Percentiles rank a stretch among this genome's conserved stretches.
These are phyloP conservation scores for Gymnoscopelus microlampas DNA, from an alignment of 2,797 vertebrate species.

Conservation along the genomic window DNA sequence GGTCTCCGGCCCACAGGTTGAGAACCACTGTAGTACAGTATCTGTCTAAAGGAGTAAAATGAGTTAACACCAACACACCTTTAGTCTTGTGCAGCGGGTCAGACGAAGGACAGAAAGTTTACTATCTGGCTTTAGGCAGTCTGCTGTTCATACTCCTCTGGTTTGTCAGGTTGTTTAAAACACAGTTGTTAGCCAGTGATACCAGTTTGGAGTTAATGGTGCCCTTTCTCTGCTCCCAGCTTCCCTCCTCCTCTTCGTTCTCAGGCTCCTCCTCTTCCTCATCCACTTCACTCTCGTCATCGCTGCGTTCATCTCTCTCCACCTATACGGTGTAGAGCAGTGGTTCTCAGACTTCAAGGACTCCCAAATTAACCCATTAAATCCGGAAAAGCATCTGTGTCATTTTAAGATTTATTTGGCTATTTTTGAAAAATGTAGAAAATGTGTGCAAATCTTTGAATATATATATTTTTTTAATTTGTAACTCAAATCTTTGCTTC, in stretches of 20 bases:
- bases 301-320: conserved; percentile 91
- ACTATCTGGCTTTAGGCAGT: conserved; percentile 79
- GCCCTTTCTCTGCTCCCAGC: conserved; percentile 63
- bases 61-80: background rate
- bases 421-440: no score
- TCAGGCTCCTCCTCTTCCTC: conserved; percentile 73
- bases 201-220: conserved; percentile 72
- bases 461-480: no score
- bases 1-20: background rate
- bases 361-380: no score
- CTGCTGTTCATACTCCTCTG: conserved; percentile 76
- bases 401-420: no score
- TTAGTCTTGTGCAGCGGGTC: background rate
- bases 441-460: no score
- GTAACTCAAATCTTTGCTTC: no score
- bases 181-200: conserved; percentile 79
- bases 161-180: conserved; percentile 74
- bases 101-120: background rate
- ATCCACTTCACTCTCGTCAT: conserved; percentile 87
- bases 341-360: no score
- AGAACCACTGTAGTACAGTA: no score
- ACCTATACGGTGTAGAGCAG: conserved; percentile 73
- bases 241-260: conserved; percentile 66
- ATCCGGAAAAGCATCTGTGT: no score
- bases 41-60: no score